Conservation (phyloP, 2,888 invertebrate genomes). For the Lithosia quadra region DNA sequence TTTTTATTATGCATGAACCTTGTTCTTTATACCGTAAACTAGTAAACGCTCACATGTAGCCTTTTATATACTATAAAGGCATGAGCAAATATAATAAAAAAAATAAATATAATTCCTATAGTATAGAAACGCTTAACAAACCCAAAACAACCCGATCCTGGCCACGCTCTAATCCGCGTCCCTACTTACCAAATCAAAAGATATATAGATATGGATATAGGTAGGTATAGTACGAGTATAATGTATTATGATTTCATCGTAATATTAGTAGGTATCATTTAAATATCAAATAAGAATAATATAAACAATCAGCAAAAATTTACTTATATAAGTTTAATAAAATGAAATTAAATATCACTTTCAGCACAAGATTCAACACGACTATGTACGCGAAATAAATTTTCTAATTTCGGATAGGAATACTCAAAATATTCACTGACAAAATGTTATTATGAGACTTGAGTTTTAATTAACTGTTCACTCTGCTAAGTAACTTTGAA, state of each 20-base stretch:
- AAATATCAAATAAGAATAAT: neutral
- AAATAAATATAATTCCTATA: neutral
- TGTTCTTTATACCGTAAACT: slow-evolving; percentile 11
- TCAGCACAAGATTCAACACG: neutral
- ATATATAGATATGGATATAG: no score
- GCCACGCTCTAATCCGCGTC: no score
- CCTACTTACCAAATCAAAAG: no score
- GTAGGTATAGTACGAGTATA: no score
- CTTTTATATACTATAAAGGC: neutral
- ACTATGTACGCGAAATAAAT: neutral
- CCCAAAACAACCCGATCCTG: no score
- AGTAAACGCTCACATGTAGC: neutral
- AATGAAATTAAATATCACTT: neutral
- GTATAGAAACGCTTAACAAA: no score
- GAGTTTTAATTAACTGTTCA: slow-evolving; percentile 39
- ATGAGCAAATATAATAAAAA: neutral
- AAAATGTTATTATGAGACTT: slow-evolving; percentile 30
- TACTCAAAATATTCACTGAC: slow-evolving; percentile 27
- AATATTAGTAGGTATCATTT: no score
- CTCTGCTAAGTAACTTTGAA: slow-evolving; percentile 32
- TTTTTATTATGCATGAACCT: slow-evolving; percentile 40
- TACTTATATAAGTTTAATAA: neutral
- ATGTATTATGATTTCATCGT: no score
- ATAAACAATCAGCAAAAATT: neutral
- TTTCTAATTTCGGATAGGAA: slow-evolving; percentile 19